Percentiles rank a stretch among this genome's conserved stretches.
phyloP scores from a whole-genome alignment of 2,888 invertebrate species.

The Baronia brevicornis region DNA sequence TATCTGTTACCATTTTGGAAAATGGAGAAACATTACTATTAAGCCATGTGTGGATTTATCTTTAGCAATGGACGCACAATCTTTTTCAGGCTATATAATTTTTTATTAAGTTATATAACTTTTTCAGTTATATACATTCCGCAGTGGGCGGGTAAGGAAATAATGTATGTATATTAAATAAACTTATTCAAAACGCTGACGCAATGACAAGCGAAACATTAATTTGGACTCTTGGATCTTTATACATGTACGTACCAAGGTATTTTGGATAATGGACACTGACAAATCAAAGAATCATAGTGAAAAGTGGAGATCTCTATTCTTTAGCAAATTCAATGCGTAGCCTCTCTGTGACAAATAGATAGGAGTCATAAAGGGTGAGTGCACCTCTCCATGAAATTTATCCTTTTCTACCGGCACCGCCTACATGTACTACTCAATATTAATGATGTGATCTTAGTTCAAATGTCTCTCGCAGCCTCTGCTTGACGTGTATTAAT shows the following conservation, averaged over 20 bases:
- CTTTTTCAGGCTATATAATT: no score
- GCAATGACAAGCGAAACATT: slow-evolving; percentile 9
- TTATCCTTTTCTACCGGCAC: slow-evolving; percentile 52
- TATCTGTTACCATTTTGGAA: no score
- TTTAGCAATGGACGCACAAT: no score
- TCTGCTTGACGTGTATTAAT: slow-evolving; percentile 66
- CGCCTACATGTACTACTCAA: slow-evolving; percentile 65
- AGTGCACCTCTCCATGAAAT: slow-evolving; percentile 61
- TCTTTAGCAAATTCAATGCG: slow-evolving; percentile 34
- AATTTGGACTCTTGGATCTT: no score
- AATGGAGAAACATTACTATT: no score
- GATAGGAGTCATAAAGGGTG: slow-evolving; percentile 63
- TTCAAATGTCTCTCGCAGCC: slow-evolving; percentile 61
- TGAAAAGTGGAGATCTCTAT: slow-evolving; percentile 30
- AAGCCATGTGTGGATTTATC: no score
- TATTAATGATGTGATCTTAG: slow-evolving; percentile 74
- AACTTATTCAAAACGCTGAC: no score
- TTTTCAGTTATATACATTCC: no score
- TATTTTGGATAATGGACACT: slow-evolving; percentile 9
- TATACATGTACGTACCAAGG: no score
- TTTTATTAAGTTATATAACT: no score
- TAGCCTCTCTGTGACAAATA: slow-evolving; percentile 54
- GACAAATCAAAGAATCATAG: slow-evolving; percentile 1
- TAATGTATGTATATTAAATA: no score
- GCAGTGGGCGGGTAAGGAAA: no score